Evolutionary conservation across 1,140 invertebrate genomes (phyloP).

Genomic region (Drepana arcuata): DNA sequence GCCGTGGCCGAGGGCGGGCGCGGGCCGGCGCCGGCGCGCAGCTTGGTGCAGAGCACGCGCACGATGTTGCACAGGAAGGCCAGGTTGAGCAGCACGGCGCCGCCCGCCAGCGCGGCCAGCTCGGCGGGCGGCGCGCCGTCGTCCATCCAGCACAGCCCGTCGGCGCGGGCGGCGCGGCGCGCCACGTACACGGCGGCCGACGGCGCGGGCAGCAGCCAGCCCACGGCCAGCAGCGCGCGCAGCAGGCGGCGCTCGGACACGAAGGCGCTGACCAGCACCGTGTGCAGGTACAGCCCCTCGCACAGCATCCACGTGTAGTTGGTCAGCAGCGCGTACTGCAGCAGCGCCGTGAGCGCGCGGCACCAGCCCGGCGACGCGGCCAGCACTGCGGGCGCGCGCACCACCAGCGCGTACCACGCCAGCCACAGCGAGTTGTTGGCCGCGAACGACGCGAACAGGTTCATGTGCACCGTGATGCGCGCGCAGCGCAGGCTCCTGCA

Average conservation of each 20-base stretch:
- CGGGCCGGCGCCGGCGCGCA: slow-evolving; percentile 75
- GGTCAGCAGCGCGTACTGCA: slow-evolving; percentile 91
- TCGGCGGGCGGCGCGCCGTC: slow-evolving; percentile 81
- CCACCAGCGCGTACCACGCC: slow-evolving; percentile 75
- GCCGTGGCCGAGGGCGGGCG: slow-evolving; percentile 78
- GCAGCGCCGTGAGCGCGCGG: slow-evolving; percentile 84
- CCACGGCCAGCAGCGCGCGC: slow-evolving; percentile 85
- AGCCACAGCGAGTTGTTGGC: slow-evolving; percentile 82
- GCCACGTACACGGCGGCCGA: slow-evolving; percentile 80
- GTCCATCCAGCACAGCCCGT: slow-evolving; percentile 83
- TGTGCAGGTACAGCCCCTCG: slow-evolving; percentile 95
- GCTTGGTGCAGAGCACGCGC: slow-evolving; percentile 90
- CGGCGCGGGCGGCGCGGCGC: slow-evolving; percentile 50
- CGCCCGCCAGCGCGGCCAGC: slow-evolving; percentile 83
- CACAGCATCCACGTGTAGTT: slow-evolving; percentile 98
- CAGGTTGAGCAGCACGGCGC: slow-evolving; percentile 87
- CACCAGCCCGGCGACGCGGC: slow-evolving; percentile 80
- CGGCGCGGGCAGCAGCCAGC: slow-evolving; percentile 87
- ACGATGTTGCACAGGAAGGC: slow-evolving; percentile 95
- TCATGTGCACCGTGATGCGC: slow-evolving; percentile 93
- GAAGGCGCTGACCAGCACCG: slow-evolving; percentile 92
- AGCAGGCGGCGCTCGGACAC: slow-evolving; percentile 88
- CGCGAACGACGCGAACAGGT: slow-evolving; percentile 93
- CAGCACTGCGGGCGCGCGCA: slow-evolving; percentile 67
- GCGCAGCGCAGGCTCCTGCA: slow-evolving; percentile 82